Percentiles rank a stretch among this genome's conserved stretches.
These are phyloP conservation scores for Astyanax mexicanus DNA, from an alignment of 2,797 vertebrate genomes.

Conservation along the genomic window DNA sequence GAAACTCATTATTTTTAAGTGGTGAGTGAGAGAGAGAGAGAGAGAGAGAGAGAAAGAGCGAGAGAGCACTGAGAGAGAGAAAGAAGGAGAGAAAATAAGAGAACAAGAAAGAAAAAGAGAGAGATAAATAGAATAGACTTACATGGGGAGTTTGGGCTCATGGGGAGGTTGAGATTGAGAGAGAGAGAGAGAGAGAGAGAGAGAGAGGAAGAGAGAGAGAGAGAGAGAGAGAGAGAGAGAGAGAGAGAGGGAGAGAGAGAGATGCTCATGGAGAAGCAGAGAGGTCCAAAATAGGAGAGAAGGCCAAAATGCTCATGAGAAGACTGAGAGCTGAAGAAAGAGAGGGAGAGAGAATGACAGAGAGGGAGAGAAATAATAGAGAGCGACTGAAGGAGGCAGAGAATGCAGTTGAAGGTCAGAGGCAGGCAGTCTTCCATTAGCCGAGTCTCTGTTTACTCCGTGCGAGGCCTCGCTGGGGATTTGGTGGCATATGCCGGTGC, in stretches of 20 bases:
- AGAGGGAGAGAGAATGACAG: slow-evolving; percentile 11
- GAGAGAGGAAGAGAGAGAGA: neutral
- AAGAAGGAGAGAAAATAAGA: neutral
- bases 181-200: neutral
- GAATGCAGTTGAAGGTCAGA: slow-evolving; percentile 76
- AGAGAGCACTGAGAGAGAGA: neutral
- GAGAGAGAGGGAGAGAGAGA: neutral
- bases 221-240: slow-evolving; percentile 6
- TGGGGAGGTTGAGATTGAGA: neutral
- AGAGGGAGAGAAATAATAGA: slow-evolving; percentile 28
- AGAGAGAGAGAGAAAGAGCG: neutral
- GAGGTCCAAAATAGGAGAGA: slow-evolving; percentile 9
- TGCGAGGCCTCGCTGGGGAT: slow-evolving; percentile 76
- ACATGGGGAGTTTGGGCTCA: too few species aligned
- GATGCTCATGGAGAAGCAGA: slow-evolving; percentile 5
- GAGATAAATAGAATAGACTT: too few species aligned
- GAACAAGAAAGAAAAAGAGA: neutral
- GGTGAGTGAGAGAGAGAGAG: too few species aligned
- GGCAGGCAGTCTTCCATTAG: slow-evolving; percentile 75
- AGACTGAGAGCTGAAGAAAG: slow-evolving; percentile 11
- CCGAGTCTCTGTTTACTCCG: slow-evolving; percentile 78
- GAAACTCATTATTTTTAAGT: too few species aligned
- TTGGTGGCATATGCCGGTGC: slow-evolving; percentile 83
- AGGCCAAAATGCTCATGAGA: neutral
- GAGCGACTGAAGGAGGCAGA: slow-evolving; percentile 49